Base-by-base conservation (phyloP, 2,113 vertebrate species). In the Sakesphorus luctuosus region DNA sequence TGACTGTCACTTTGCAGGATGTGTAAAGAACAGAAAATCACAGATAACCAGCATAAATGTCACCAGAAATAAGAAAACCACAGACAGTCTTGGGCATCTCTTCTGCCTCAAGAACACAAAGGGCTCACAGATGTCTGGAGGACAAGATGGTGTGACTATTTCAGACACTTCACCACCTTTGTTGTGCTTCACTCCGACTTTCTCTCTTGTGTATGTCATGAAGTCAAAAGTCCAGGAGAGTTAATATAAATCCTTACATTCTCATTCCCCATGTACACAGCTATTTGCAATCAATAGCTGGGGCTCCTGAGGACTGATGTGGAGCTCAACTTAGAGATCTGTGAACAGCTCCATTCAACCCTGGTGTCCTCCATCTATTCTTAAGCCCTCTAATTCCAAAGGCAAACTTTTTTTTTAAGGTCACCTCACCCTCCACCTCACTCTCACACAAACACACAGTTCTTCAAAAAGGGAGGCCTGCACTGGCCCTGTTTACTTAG, bases 401-500 rank as follows among this genome's bases (percentile, higher is more conserved):
- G 95, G 95, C 98, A 98, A 98, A 98, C 97, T 97, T 40, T 78
- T 88, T 98, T 87, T 89, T 94, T 95, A 97, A 98, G 98, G 97
- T 98, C 97, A 98, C 90, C 97, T 98, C 83, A 58, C 97, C 96
- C 74, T 61, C 17, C 88, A 95, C 87, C 91, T 89, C 87, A 84
- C 80, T 77, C 80, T 76, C 46, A 26, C 91, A 75, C 95, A 63
- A 80, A 71, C 96, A 92, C 93, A 96, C 47, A 94, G 90, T 79
- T 96, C 98, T 97, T 98, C 98, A 98, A 96, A 98, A 98, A 97
- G 96, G 74, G 95, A 97, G 97, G 95, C 97, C 97, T 96, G 72
- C 96, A 66, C 86, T 44, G 61, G 97, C 87, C 97, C 94, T 99
- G 98, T 98, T 99, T 98, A 98, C 98, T 98, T 98, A 98, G 98